Evolutionary conservation across 2,888 invertebrate species (phyloP), one percentile per base, ranked within the genome.

Genomic region (Chloroclystis v-ata): DNA sequence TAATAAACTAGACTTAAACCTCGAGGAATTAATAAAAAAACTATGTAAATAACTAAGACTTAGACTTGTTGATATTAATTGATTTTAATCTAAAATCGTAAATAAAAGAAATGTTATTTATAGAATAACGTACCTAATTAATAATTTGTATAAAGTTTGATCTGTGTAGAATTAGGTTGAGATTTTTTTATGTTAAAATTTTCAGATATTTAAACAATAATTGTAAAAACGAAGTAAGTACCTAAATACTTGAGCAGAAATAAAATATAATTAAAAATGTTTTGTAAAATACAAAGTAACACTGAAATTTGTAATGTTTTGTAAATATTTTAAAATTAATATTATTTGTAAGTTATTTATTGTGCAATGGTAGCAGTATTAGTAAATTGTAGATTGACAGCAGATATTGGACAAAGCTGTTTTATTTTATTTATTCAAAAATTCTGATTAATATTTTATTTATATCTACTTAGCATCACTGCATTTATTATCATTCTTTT

Each of bases 311-410:
- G 67, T 46, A 46, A 46, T 46, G 67, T 62, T 65, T 67, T 72
- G 71, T 67, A 71, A 61, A 72, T 67, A 58, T 54, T 43, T 71
- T 69, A 69, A 37, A 69, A 69, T 63, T 63, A 67, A 68, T 50
- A 63, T 54, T 85, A 37, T 32, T 10, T 20, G 10, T 50, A 85
- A 86, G 82, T 82, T 83, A 86, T 86, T 86, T 86, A 86, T 86
- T 86, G 86, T 86, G 86, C 86, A 86, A 86, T 86, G 54, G 76
- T 86, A 86, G 85, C 84, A 85, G 85, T 84, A 86, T 84, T 84
- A 83, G 77, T 63, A 65, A 67, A 66, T 63, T 56, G 54, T 63
- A 58, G 56, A 61, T 75, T 72, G 70, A 63, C 65, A 66, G 69
- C 71, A 75, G 60, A 65, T 65, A 56, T 61, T 56, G 50, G 25